These are phyloP conservation scores for Druceiella hillmani DNA, from an alignment of 2,888 invertebrate species.

Conservation along the genomic window DNA sequence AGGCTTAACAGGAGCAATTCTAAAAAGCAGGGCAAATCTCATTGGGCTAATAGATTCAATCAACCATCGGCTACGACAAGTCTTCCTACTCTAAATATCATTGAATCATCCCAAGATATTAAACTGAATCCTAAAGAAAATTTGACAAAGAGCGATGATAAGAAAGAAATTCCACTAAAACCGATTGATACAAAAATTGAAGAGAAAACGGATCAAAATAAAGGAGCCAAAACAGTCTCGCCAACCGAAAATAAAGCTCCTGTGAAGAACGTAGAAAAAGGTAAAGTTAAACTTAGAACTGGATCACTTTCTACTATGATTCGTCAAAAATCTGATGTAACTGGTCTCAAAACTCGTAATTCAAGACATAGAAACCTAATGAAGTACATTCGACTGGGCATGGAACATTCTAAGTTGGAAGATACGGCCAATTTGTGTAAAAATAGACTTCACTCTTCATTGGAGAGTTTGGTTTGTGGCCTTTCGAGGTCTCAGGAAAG, in stretches of 20 bases:
- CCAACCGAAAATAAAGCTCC: background rate
- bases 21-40: constrained; percentile 57
- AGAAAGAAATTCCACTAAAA: constrained; percentile 16
- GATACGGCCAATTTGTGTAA: constrained; percentile 33
- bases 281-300: constrained; percentile 3
- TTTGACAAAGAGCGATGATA: constrained; percentile 33
- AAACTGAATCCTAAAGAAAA: constrained; percentile 23
- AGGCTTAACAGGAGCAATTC: constrained; percentile 53
- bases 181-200: constrained; percentile 21
- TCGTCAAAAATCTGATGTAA: constrained; percentile 57
- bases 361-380: constrained; percentile 34
- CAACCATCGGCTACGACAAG: constrained; percentile 81
- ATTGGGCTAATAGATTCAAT: constrained; percentile 72
- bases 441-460: constrained; percentile 42
- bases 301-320: constrained; percentile 42
- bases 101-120: constrained; percentile 43
- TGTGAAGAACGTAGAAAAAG: background rate
- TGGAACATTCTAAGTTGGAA: constrained; percentile 31
- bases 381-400: too few relatives aligned
- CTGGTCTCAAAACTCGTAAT: constrained; percentile 49
- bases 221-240: background rate
- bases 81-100: constrained; percentile 64
- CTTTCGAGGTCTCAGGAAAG: constrained; percentile 43
- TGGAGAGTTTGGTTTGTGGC: constrained; percentile 42
- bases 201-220: background rate